Conservation (phyloP, 2,113 vertebrate genomes). For the Boulengeromyrus knoepffleri region DNA sequence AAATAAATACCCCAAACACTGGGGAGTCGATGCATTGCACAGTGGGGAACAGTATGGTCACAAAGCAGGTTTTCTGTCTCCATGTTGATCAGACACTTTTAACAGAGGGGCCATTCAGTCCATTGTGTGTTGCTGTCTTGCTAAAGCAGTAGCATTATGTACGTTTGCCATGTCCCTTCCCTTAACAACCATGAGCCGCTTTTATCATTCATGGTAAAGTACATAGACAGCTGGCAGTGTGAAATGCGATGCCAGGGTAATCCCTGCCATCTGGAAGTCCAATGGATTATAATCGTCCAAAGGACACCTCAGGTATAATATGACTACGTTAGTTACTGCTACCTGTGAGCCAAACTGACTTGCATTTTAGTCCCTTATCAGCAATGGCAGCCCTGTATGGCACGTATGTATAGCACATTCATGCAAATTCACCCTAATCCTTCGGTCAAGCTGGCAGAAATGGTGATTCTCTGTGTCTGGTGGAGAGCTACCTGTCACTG, state of each 20-base stretch:
- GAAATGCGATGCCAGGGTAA: neutral
- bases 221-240: neutral
- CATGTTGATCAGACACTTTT: constrained; percentile 55
- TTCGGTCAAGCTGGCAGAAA: neutral
- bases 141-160: neutral
- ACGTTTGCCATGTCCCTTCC: neutral
- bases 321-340: neutral
- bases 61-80: constrained; percentile 61
- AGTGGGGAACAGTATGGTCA: constrained; percentile 52
- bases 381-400: too few relatives aligned
- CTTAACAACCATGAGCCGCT: neutral
- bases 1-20: neutral
- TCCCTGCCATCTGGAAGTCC: neutral
- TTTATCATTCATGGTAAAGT: neutral
- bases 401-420: neutral
- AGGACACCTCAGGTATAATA: neutral
- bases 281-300: neutral
- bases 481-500: neutral
- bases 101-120: constrained; percentile 59
- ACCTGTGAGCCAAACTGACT: neutral
- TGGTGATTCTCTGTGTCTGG: neutral
- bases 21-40: neutral
- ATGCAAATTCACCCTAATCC: neutral
- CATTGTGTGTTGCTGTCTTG: constrained; percentile 49
- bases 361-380: neutral